These are phyloP conservation scores for Taenioides sp. DNA, from an alignment of 2,797 vertebrate species.

Conservation along the genomic window DNA sequence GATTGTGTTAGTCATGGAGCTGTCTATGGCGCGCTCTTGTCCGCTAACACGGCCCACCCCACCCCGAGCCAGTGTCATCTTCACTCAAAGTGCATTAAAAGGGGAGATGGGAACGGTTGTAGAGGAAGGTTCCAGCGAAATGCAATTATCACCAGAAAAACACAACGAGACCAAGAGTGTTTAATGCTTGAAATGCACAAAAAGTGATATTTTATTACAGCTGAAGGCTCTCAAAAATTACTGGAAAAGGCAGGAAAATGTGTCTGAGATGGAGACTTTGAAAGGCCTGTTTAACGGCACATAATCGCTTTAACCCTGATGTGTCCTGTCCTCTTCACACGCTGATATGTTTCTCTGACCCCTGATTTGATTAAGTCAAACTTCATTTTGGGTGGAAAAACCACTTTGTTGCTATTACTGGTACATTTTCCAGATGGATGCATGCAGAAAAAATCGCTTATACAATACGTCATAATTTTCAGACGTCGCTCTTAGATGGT, in stretches of 20 bases:
- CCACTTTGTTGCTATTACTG: conserved; percentile 86
- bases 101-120: conserved; percentile 73
- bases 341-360: conserved; percentile 79
- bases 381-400: conserved; percentile 82
- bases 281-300: conserved; percentile 79
- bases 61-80: conserved; percentile 71
- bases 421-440: conserved; percentile 76
- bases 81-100: conserved; percentile 81
- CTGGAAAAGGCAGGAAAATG: conserved; percentile 85
- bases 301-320: conserved; percentile 83
- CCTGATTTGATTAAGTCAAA: conserved; percentile 81
- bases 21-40: conserved; percentile 22
- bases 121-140: conserved; percentile 69
- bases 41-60: conserved; percentile 31
- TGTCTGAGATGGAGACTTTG: conserved; percentile 82
- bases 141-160: conserved; percentile 80
- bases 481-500: conserved; percentile 70
- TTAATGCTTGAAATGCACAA: conserved; percentile 84
- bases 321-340: conserved; percentile 82
- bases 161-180: conserved; percentile 75
- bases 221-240: conserved; percentile 87
- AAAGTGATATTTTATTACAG: conserved; percentile 88
- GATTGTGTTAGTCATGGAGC: not conserved
- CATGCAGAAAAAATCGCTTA: conserved; percentile 39
- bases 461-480: conserved; percentile 68